A percentile compares a stretch with the other conserved stretches of the same genome.
Conservation (phyloP, 2,113 vertebrate genomes). For the Calidris pygmaea region DNA sequence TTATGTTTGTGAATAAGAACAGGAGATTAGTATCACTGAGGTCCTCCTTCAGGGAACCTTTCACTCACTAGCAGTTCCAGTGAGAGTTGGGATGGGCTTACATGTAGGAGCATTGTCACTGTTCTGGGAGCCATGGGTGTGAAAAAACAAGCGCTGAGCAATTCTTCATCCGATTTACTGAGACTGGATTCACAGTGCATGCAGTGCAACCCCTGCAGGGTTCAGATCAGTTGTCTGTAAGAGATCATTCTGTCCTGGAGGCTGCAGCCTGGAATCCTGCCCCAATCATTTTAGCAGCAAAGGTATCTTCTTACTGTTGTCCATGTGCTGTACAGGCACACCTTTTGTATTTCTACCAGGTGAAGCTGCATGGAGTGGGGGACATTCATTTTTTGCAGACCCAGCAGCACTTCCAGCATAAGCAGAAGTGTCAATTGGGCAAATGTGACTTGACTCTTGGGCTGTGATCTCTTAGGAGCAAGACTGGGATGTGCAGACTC, state of each 20-base stretch:
- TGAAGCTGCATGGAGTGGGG: background rate
- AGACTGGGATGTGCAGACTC: too few relatives aligned
- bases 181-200: accelerated
- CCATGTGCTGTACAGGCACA: too few relatives aligned
- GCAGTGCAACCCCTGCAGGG: background rate
- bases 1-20: background rate
- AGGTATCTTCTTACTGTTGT: background rate
- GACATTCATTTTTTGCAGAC: background rate
- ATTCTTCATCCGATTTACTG: background rate
- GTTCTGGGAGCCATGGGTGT: background rate
- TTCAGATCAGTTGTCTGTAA: background rate
- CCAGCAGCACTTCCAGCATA: background rate
- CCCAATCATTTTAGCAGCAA: background rate
- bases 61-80: background rate
- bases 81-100: background rate
- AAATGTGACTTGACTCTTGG: background rate
- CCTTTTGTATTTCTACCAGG: background rate
- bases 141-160: background rate
- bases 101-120: accelerated
- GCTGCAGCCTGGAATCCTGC: background rate
- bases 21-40: background rate
- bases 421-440: background rate
- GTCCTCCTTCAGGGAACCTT: background rate
- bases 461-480: background rate
- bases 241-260: background rate